Percentiles rank a stretch among this genome's conserved stretches.
phyloP scores from a whole-genome alignment of 2,113 vertebrate genomes.

The Plecotus auritus region DNA sequence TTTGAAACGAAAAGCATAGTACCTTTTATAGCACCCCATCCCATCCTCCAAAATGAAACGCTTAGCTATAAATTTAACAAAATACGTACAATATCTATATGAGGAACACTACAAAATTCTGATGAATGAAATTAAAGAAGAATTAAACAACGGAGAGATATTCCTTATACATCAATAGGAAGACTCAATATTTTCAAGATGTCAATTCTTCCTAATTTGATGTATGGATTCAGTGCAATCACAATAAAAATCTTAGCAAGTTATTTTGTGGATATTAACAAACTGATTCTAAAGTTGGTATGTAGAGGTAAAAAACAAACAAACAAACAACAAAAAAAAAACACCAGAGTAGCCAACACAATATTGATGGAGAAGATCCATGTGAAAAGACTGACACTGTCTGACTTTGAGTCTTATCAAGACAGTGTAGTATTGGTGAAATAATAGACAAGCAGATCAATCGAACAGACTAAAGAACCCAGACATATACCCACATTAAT shows the following conservation, averaged over 20 bases:
- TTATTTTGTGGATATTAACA: not conserved
- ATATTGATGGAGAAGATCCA: not conserved
- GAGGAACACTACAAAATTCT: not conserved
- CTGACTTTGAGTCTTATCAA: not conserved
- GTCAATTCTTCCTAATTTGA: not conserved
- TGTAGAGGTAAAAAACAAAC: not conserved
- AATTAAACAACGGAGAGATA: not conserved
- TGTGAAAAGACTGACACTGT: not conserved
- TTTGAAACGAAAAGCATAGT: not conserved
- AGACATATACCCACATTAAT: not conserved
- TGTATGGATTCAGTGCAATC: not conserved
- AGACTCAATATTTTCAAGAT: not conserved
- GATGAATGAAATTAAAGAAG: not conserved
- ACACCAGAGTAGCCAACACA: not conserved
- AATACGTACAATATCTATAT: not conserved
- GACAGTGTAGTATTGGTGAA: not conserved
- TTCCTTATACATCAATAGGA: not conserved
- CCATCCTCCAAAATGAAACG: not conserved
- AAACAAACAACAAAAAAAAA: no score
- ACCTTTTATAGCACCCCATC: not conserved
- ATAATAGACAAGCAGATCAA: not conserved
- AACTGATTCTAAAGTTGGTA: not conserved
- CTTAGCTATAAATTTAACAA: not conserved
- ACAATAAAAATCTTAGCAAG: not conserved
- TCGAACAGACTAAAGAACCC: not conserved